Percentiles rank a stretch among this genome's conserved stretches.
Evolutionary conservation across 1,140 invertebrate genomes (phyloP).

Genomic region (Lerema accius): DNA sequence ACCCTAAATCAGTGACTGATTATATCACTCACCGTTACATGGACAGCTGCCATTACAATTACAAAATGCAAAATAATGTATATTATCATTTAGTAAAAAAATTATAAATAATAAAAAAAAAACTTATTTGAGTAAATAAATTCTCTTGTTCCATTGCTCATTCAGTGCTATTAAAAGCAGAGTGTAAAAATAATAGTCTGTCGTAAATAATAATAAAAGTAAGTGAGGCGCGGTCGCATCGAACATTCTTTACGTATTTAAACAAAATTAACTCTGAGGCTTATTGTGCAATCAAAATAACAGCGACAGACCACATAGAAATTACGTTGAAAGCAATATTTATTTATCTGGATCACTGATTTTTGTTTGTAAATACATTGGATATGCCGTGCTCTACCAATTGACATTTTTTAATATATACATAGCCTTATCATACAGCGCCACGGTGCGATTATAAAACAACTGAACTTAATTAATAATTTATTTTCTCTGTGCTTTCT

Average conservation of each 20-base stretch:
- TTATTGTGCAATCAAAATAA: conserved; percentile 23
- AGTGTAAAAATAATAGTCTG: conserved; percentile 71
- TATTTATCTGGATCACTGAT: conserved; percentile 9
- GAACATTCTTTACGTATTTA: too few species aligned
- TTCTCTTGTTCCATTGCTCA: conserved; percentile 82
- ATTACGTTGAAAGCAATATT: neutral
- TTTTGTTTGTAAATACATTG: neutral
- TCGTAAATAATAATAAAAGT: conserved; percentile 2
- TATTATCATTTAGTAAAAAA: conserved; percentile 73
- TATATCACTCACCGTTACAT: conserved; percentile 67
- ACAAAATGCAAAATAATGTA: conserved; percentile 81
- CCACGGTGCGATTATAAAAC: too few species aligned
- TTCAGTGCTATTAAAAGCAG: conserved; percentile 73
- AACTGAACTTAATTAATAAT: too few species aligned
- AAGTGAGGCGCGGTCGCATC: neutral
- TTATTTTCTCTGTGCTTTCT: too few species aligned
- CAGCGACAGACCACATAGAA: neutral
- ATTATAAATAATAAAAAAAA: conserved; percentile 75
- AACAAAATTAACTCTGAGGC: too few species aligned
- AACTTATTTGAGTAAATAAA: conserved; percentile 82
- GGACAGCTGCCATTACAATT: conserved; percentile 79
- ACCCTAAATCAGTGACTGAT: conserved; percentile 71
- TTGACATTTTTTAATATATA: too few species aligned
- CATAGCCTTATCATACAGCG: too few species aligned
- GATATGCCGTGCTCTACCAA: too few species aligned